Base-by-base conservation (phyloP, 2,888 invertebrate genomes). In the Sesia apiformis region DNA sequence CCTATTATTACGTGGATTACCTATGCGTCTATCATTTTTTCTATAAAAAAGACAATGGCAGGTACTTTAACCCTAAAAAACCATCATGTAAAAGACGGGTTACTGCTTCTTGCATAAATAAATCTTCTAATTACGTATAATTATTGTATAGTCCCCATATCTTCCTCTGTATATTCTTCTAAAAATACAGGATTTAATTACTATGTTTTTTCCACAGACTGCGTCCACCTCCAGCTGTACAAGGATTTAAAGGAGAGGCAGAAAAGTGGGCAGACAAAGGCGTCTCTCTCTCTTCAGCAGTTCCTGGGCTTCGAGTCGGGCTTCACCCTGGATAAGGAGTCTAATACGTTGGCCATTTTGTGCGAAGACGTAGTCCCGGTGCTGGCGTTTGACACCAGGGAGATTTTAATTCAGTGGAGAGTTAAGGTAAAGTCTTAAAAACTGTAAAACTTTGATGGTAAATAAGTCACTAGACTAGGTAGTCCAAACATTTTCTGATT, bases 251-350 rank as follows among this genome's bases (percentile, higher is more conserved):
- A 96, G 78, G 97, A 97, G 76, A 91, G 95, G 52, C 95, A 95
- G 88, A 94, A 95, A 80, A 95, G 95, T 82, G 95, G 95, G 23
- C 95, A 95, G 80, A 96, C 96, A 58, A 97, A 97, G 81, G 95
- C 96, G 0, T 96, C 95, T 7, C 91, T 97, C 52, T 95, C 96
- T 23, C 91, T 97, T 62, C 95, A 97, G 78, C 95, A 96, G 76
- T 97, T 94, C 87, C 92, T 96, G 54, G 97, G 96, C 51, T 92
- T 96, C 66, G 96, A 97, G 86, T 94, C 95, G 43, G 95, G 96
- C 56, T 96, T 97, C 84, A 95, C 95, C 3, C 87, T 96, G 71
- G 97, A 97, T 86, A 96, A 96, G 81, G 97, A 97, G 87, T 95
- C 95, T 52, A 95, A 97, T 76, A 97, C 97, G 4, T 91, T 97